Base-by-base conservation (phyloP, 2,797 vertebrate genomes). In the Cirrhinus mrigala region DNA sequence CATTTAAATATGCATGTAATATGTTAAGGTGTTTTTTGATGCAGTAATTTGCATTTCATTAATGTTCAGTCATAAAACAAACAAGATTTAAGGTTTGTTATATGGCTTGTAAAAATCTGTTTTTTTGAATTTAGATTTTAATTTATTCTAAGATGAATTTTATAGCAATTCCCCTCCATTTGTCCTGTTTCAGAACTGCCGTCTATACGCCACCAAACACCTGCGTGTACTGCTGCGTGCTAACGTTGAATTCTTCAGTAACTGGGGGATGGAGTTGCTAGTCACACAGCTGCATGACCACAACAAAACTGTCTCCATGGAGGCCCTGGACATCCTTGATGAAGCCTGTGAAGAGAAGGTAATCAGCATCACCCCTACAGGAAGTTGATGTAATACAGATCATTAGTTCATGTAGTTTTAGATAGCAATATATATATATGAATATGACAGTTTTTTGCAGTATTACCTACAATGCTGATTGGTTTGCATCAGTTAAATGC, bases 271-370 rank as follows among this genome's bases (percentile, higher is more conserved):
- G 83, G 96, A 97, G 87, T 92, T 97, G 90, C 90, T 97, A 62
- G 96, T 96, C 88, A 97, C 96, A 20, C 96, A 97, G 85, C 94
- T 97, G 66, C 96, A 96, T 62, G 96, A 97, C 92, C 96, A 96
- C 93, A 96, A 94, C 92, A 96, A 96, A 93, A 94, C 92, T 14
- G 94, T 97, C 90, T 96, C 96, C 85, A 94, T 95, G n/a, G 96
- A 97, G 91, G 96, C 96, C 33, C 94, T 97, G 89, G 96, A 96
- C 93, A 95, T 97, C 87, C 93, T 97, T 15, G 96, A 97, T 90
- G 96, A 97, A 90, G 96, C 96, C 0, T 97, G 96, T 91, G 96
- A 97, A 93, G 96, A 97, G 87, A 96, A 97, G 95, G 96, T 97
- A 48, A 93, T 91, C 15, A 27, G 20, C 27, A 56, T 81, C 48